Conservation (phyloP, 1,140 invertebrate species). For the Liolophura sinensis region DNA sequence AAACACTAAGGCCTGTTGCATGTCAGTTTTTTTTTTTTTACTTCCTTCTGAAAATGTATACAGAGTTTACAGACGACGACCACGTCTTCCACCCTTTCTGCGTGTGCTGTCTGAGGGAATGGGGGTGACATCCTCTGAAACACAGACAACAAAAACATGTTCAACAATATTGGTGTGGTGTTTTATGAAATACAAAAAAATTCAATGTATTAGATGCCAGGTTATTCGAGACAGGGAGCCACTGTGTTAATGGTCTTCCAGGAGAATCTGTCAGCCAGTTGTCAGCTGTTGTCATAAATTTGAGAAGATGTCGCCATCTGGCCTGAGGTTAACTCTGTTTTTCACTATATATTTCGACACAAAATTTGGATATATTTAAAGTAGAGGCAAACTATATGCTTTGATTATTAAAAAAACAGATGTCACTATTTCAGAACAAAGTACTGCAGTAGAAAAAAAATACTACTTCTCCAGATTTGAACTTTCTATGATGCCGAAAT, state of each 20-base stretch:
- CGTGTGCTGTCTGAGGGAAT: constrained; percentile 98
- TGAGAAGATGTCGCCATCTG: too few relatives aligned
- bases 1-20: constrained; percentile 3
- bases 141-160: constrained; percentile 12
- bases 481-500: too few relatives aligned
- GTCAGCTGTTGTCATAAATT: too few relatives aligned
- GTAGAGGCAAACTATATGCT: too few relatives aligned
- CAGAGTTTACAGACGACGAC: constrained; percentile 87
- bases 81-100: constrained; percentile 99
- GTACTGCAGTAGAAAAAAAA: too few relatives aligned
- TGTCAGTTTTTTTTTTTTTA: constrained; percentile 12
- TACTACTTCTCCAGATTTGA: too few relatives aligned
- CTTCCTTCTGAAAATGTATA: constrained; percentile 16
- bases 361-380: too few relatives aligned
- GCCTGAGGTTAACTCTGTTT: too few relatives aligned
- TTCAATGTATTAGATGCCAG: constrained; percentile 1
- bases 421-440: too few relatives aligned
- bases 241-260: constrained; percentile 2
- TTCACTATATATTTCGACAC: too few relatives aligned
- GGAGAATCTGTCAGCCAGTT: not conserved
- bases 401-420: too few relatives aligned
- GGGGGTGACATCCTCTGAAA: constrained; percentile 91
- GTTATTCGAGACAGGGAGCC: not conserved
- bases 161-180: not conserved
- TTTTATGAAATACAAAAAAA: not conserved